Base-by-base conservation (phyloP, 2,888 invertebrate species). In the Tyria jacobaeae region DNA sequence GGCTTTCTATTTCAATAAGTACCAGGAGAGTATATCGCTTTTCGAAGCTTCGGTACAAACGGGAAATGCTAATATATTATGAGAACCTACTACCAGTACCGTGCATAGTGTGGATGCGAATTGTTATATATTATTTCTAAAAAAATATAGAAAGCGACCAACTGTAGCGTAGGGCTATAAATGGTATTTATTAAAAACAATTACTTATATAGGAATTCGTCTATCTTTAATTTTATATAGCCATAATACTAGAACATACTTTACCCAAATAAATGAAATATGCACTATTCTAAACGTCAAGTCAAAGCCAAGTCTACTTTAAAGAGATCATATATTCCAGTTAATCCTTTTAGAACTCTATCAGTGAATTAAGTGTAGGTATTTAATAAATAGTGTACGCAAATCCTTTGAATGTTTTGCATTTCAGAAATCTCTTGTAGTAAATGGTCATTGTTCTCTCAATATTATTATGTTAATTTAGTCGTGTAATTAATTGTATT, bases 1-100 rank as follows among this genome's bases (percentile, higher is more conserved):
- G n/a, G n/a, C 57, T 47, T 60, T 68, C 44, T 62, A 44, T 67
- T 61, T 57, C 53, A 60, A 57, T 63, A 35, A 50, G 31, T 14
- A 14, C n/a, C n/a, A n/a, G n/a, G n/a, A n/a, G n/a, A n/a, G n/a
- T n/a, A n/a, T n/a, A n/a, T n/a, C n/a, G n/a, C n/a, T n/a, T n/a
- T n/a, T n/a, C n/a, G n/a, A n/a, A n/a, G n/a, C n/a, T n/a, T n/a
- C n/a, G n/a, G n/a, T n/a, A n/a, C n/a, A n/a, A n/a, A n/a, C n/a
- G n/a, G n/a, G n/a, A n/a, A n/a, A n/a, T n/a, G n/a, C n/a, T n/a
- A n/a, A n/a, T n/a, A n/a, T n/a, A n/a, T n/a, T n/a, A n/a, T n/a
- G n/a, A n/a, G n/a, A n/a, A n/a, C n/a, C n/a, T n/a, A n/a, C n/a
- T n/a, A n/a, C n/a, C n/a, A n/a, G n/a, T n/a, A n/a, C n/a, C n/a